Evolutionary conservation across 2,888 invertebrate species (phyloP), one percentile per base, ranked within the genome.

Genomic region (Stenodera caucasica): DNA sequence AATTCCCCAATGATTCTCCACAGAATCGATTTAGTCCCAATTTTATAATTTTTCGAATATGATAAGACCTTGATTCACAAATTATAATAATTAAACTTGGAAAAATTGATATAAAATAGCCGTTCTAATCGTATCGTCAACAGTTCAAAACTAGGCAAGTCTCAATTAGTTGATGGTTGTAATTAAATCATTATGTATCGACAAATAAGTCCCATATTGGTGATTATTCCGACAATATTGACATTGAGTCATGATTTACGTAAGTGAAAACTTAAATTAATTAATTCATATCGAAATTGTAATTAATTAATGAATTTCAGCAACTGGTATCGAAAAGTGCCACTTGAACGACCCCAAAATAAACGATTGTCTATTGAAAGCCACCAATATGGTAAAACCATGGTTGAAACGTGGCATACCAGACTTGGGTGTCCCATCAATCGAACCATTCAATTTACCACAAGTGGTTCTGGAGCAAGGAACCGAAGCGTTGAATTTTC

Each of bases 401-500:
- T 73, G 79, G 58, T 67, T 83, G 15, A 77, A 68, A 23, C 69
- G 73, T 54, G 83, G 83, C 8, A 80, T 83, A 21, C 77, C 80
- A 2, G 78, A 75, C 54, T 71, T 83, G 32, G 70, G 75, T 12
- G 75, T 83, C 35, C 82, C 83, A 12, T 67, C 80, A 1, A 79
- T 81, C 55, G 81, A 82, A 54, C 83, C 83, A 0, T 74, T 83
- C 11, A 58, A 63, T 8, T 71, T 83, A 2, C 78, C 82, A 0
- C 75, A 79, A 64, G 70, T 81, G n/a, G 73, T 76, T 23, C 75
- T 82, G 59, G 75, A 76, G 60, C 81, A 81, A 63, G 77, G 77
- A 2, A 73, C 76, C 53, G 81, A 80, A 7, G 70, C 76, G 12
- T 71, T 77, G 1, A 79, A 78, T 1, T 71, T 84, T 18, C 78